Base-by-base conservation (phyloP, 2,888 invertebrate genomes). In the Galerucella pusilla region DNA sequence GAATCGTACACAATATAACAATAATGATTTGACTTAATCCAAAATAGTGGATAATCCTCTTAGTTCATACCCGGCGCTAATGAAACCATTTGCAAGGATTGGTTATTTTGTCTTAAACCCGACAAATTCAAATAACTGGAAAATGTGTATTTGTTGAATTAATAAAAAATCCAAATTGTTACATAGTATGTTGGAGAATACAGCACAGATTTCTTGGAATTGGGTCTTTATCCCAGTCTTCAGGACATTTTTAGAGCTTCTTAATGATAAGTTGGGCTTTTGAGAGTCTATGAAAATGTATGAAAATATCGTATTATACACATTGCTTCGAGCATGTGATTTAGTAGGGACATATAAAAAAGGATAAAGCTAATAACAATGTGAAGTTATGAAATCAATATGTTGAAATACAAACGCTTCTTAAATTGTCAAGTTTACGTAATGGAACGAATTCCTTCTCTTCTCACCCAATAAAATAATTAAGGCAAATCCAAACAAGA, bases 391-490 rank as follows among this genome's bases (percentile, higher is more conserved):
- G 20, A 59, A 59, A 25, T 20, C 25, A 16, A 20, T 20, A 20
- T 28, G 59, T 59, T 71, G 46, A 59, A 71, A 71, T 71, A 57
- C 28, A 66, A 72, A 66, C 66, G 60, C 25, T 64, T 60, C 66
- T 35, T 67, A 72, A 67, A 60, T 25, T 57, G 72, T 59, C 66
- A 67, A 72, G 59, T 72, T 66, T 25, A 14, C 60, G 16, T 35
- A 49, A 59, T 72, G 46, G 25, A 67, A 46, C 71, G 46, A 65
- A 11, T 71, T 72, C 57, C 61, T 54, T 63, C 61, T 71, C 54
- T 77, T 75, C 73, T 77, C 75, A 77, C 77, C 61, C 75, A 77
- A 77, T 77, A 77, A 77, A 77, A 77, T 72, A 77, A 77, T 77
- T 77, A 76, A 73, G 66, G 67, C 66, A 49, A 71, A 71, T 71